phyloP scores from a whole-genome alignment of 2,888 invertebrate species.

The Apoderus coryli region DNA sequence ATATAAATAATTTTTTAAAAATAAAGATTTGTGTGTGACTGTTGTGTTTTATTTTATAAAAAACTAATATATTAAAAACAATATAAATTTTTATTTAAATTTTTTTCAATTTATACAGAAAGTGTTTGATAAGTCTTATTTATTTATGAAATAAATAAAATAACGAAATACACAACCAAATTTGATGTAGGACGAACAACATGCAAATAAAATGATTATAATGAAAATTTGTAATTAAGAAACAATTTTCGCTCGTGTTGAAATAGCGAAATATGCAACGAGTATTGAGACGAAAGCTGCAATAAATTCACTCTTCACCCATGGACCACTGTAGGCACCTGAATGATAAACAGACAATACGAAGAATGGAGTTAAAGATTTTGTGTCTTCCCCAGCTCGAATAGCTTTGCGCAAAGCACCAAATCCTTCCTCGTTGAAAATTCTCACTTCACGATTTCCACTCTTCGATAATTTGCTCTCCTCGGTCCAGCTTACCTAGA shows the following conservation, averaged over 20 bases:
- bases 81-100: too few relatives aligned
- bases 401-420: conserved; percentile 71
- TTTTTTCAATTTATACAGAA: too few relatives aligned
- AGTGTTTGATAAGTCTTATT: too few relatives aligned
- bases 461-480: conserved; percentile 70
- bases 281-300: conserved; percentile 64
- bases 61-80: too few relatives aligned
- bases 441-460: conserved; percentile 63
- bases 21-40: too few relatives aligned
- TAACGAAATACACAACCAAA: too few relatives aligned
- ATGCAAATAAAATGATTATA: too few relatives aligned
- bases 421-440: conserved; percentile 89
- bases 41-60: too few relatives aligned
- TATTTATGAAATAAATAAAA: too few relatives aligned
- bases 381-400: conserved; percentile 53
- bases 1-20: too few relatives aligned
- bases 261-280: conserved; percentile 77
- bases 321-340: conserved; percentile 79
- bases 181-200: too few relatives aligned
- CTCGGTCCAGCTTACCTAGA: conserved; percentile 84
- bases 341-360: conserved; percentile 58
- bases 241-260: conserved; percentile 61
- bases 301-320: conserved; percentile 83
- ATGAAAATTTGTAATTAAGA: too few relatives aligned
- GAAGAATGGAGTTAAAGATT: conserved; percentile 51